Conservation (phyloP, 2,113 vertebrate species). For the Sula dactylatra region DNA sequence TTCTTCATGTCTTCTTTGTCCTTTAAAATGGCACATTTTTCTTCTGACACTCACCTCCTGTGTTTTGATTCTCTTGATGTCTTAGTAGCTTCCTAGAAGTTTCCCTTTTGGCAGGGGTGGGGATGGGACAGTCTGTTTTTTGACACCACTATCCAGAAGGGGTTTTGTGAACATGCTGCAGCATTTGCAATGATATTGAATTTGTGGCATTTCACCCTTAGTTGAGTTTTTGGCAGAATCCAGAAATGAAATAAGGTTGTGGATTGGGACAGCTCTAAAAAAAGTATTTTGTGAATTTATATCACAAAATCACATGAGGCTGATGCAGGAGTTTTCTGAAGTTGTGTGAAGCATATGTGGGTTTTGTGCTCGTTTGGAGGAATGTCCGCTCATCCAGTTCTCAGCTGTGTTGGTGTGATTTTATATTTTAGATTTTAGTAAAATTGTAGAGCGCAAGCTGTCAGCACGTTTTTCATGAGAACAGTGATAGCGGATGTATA, state of each 20-base stretch:
- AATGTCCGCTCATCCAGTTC: not conserved
- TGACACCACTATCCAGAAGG: not conserved
- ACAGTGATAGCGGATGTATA: not conserved
- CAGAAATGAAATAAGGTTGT: not conserved
- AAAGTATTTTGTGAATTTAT: not conserved
- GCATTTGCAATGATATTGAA: not conserved
- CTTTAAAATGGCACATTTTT: not conserved
- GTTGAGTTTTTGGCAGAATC: not conserved
- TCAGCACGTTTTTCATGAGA: not conserved
- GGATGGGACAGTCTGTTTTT: not conserved
- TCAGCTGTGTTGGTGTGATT: not conserved
- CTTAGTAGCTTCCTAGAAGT: not conserved
- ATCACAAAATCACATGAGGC: not conserved
- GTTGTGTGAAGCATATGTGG: not conserved
- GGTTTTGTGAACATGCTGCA: not conserved
- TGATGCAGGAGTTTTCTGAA: not conserved
- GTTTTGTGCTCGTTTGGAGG: not conserved
- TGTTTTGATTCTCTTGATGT: not conserved
- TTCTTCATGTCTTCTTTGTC: not conserved
- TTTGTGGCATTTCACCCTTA: not conserved
- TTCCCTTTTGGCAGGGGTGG: not conserved
- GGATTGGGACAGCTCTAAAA: not conserved
- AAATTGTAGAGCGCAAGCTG: not conserved
- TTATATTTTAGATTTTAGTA: not conserved
- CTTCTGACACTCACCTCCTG: not conserved